Evolutionary conservation across 2,888 invertebrate species (phyloP), one percentile per base, ranked within the genome.

Genomic region (Agrotis clavis): DNA sequence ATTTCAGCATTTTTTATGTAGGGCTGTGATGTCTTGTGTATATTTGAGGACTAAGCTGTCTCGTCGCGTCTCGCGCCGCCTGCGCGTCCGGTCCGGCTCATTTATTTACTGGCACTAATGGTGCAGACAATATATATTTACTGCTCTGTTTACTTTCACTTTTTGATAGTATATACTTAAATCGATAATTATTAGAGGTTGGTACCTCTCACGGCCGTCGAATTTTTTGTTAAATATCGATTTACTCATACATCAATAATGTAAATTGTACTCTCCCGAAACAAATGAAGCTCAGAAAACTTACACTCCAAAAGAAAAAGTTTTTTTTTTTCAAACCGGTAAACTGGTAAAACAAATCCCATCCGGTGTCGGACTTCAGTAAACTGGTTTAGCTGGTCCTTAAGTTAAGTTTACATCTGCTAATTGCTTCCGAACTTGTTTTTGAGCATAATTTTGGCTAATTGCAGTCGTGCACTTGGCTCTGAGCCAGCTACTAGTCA

Each of bases 391-490:
- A 92, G 89, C 89, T 82, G 87, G 89, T 92, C 90, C 89, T 91
- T 90, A 92, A 92, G 89, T 92, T 90, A 87, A 85, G 90, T 93
- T 92, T 93, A 94, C 94, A 94, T 93, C 94, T 94, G 93, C 93
- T 94, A 95, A 95, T 95, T 95, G 93, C 93, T 94, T 91, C 90
- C 82, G 89, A 94, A 94, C 92, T 95, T 95, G 95, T 95, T 96
- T 95, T 95, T 92, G 92, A 92, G 92, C 93, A 95, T 94, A 94
- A 95, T 95, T 95, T 94, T 90, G 92, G 94, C 94, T 95, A 96
- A 96, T 95, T 95, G 94, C 94, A 90, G 89, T 89, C 91, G 92
- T 89, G 92, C 90, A 90, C 91, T 94, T 90, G 95, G 95, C 93
- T 82, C 82, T 64, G 81, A 82, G 94, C 94, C 95, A 94, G 91